Evolutionary conservation across 2,797 vertebrate species (phyloP).

Genomic region (Liparis tanakae): DNA sequence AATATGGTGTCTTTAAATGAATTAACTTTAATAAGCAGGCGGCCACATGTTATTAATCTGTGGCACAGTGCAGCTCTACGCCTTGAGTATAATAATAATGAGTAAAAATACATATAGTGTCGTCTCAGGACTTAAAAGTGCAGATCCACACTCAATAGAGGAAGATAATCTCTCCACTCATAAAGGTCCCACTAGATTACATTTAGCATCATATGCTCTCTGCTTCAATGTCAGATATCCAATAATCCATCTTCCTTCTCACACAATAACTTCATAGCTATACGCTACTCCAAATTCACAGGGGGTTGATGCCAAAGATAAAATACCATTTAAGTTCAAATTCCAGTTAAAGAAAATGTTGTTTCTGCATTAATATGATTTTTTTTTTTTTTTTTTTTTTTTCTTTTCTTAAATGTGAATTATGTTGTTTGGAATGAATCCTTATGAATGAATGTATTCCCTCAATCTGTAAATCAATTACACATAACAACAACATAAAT

Average conservation of each 20-base stretch:
- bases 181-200: conserved; percentile 13
- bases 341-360: neutral
- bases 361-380: neutral
- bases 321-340: neutral
- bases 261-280: conserved; percentile 11
- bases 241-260: conserved; percentile 11
- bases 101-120: neutral
- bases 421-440: neutral
- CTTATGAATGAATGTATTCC: neutral
- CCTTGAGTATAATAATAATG: conserved; percentile 17
- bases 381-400: neutral
- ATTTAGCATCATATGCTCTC: conserved; percentile 31
- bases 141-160: conserved; percentile 49
- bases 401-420: neutral
- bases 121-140: conserved; percentile 23
- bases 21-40: conserved; percentile 13
- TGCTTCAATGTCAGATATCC: neutral
- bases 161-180: conserved; percentile 30
- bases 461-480: neutral
- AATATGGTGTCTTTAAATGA: neutral
- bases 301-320: neutral
- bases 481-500: no score
- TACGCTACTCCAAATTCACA: neutral
- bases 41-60: neutral
- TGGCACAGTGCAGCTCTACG: conserved; percentile 1